A percentile compares a stretch with the other conserved stretches of the same genome.
phyloP scores from a whole-genome alignment of 2,888 invertebrate genomes.

The Galerucella pusilla region DNA sequence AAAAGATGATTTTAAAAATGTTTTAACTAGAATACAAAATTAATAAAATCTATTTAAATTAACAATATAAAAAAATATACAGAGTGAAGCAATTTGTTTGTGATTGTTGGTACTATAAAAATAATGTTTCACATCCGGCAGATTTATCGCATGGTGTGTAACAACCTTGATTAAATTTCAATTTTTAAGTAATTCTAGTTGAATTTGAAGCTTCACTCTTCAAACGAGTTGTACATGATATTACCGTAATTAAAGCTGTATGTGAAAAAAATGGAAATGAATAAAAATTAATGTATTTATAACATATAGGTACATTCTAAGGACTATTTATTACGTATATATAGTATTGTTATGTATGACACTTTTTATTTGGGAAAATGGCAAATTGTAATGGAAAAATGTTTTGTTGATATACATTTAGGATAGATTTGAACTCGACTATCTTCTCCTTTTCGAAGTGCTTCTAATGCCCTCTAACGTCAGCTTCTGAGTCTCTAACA shows the following conservation, averaged over 20 bases:
- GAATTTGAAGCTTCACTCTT: neutral
- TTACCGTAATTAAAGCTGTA: conserved; percentile 38
- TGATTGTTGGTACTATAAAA: neutral
- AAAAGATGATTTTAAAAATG: neutral
- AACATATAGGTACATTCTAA: conserved; percentile 26
- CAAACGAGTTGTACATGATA: neutral
- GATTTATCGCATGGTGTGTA: neutral
- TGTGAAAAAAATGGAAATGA: conserved; percentile 31
- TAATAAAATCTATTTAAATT: neutral
- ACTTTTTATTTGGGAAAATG: conserved; percentile 7
- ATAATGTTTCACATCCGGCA: too few species aligned
- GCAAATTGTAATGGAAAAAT: neutral
- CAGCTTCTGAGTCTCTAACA: too few species aligned
- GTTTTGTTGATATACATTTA: too few species aligned
- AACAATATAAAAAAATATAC: neutral
- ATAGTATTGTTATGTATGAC: conserved; percentile 25
- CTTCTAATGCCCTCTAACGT: too few species aligned
- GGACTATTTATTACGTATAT: conserved; percentile 35
- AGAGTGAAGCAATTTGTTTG: neutral
- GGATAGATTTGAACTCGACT: too few species aligned
- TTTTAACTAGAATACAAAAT: neutral
- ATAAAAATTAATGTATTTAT: conserved; percentile 20
- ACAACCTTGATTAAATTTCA: neutral
- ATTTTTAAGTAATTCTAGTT: neutral
- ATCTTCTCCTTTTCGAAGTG: too few species aligned